Percentiles rank a stretch among this genome's conserved stretches.
These are phyloP conservation scores for Caenorhabditis zanzibari DNA, from an alignment of 2,888 invertebrate genomes.

Conservation along the genomic window DNA sequence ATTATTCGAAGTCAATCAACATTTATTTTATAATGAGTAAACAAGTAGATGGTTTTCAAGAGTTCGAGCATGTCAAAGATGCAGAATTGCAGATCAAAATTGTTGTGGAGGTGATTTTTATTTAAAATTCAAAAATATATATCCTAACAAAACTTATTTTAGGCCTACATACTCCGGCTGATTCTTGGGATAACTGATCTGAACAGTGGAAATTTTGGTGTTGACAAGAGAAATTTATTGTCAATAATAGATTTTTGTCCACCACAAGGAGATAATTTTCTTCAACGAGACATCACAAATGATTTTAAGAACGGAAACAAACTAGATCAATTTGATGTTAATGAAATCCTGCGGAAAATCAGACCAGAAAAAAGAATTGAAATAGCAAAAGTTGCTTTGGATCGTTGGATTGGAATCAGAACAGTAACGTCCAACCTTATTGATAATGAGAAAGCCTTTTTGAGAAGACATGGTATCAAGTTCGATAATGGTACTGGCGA, in stretches of 20 bases:
- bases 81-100: slow-evolving; percentile 30
- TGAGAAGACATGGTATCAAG: slow-evolving; percentile 14
- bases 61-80: slow-evolving; percentile 19
- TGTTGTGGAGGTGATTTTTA: slow-evolving; percentile 40
- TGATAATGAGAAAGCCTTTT: slow-evolving; percentile 25
- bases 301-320: background rate
- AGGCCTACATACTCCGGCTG: slow-evolving; percentile 26
- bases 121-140: slow-evolving; percentile 25
- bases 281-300: too few species aligned
- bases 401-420: slow-evolving; percentile 22
- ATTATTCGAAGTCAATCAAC: slow-evolving; percentile 19
- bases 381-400: slow-evolving; percentile 21
- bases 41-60: slow-evolving; percentile 26
- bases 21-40: slow-evolving; percentile 25
- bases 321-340: too few species aligned
- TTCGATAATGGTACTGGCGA: slow-evolving; percentile 25
- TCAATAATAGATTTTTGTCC: slow-evolving; percentile 40
- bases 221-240: slow-evolving; percentile 22
- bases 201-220: slow-evolving; percentile 16
- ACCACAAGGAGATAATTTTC: slow-evolving; percentile 1
- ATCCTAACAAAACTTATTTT: too few species aligned
- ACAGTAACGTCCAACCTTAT: slow-evolving; percentile 14
- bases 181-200: slow-evolving; percentile 24
- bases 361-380: slow-evolving; percentile 24
- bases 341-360: too few species aligned